Conservation (phyloP, 2,113 vertebrate genomes). For the Psittacus erithacus region DNA sequence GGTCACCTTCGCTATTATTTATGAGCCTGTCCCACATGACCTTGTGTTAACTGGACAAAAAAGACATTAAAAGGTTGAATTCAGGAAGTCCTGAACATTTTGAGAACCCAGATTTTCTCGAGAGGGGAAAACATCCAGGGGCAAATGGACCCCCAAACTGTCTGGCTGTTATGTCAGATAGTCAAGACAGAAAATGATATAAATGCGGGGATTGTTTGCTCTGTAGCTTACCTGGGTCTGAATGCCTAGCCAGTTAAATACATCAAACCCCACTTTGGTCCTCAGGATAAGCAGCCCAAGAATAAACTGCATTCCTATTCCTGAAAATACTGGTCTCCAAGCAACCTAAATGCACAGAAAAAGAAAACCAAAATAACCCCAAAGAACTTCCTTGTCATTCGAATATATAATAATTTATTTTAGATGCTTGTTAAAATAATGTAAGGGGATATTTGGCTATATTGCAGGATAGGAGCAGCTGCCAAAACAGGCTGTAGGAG, state of each 20-base stretch:
- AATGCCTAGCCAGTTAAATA: constrained; percentile 80
- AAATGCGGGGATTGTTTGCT: neutral
- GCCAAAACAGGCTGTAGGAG: neutral
- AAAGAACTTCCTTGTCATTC: neutral
- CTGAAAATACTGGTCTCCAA: constrained; percentile 83
- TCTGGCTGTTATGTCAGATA: neutral
- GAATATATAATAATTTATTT: neutral
- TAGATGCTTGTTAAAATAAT: neutral
- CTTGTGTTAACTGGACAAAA: neutral
- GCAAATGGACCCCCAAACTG: neutral
- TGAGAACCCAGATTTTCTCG: neutral
- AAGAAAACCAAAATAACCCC: neutral
- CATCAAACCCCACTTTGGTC: constrained; percentile 76
- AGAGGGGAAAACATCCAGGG: neutral
- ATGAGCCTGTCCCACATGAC: neutral
- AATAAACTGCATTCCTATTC: constrained; percentile 84
- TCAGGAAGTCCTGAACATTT: neutral
- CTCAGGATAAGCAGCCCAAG: constrained; percentile 84
- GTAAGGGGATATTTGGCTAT: neutral
- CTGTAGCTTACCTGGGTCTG: constrained; percentile 80
- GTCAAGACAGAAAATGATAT: neutral
- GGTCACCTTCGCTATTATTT: neutral
- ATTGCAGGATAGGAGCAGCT: neutral
- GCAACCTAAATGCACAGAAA: constrained; percentile 72
- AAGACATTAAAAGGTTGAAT: neutral